Evolutionary conservation across 2,113 vertebrate genomes (phyloP), one percentile per base, ranked within the genome.

Genomic region (Micronycteris hirsuta): DNA sequence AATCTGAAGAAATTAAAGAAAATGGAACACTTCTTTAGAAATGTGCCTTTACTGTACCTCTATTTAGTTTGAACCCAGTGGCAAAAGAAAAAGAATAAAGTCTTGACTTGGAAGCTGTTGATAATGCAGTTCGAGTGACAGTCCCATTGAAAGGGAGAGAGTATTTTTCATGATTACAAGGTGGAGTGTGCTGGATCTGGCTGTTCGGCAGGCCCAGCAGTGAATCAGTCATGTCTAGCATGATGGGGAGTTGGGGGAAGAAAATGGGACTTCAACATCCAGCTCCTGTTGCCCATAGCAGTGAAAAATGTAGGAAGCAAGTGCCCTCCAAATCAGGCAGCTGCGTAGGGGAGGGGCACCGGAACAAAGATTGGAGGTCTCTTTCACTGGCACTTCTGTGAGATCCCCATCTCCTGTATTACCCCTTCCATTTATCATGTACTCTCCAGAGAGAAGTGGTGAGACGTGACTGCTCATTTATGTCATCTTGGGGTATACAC

Each of bases 1-100:
- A 92, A 92, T 92, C 95, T 86, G 58, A 94, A 92, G 88, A 94
- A 93, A 94, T 94, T 85, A 95, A 95, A 97, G 89, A 77, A 94
- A 95, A 96, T 86, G 56, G 87, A 88, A 73, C 41, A 5, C 19
- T 71, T 61, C 58, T 90, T 84, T 78, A 81, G 47, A 96, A 90
- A 96, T 45, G 22, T 78, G 65, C 47, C 52, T 95, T 94, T 54
- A 20, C 26, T 2, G 4, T 28, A 61, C 80, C 76, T 78, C 61
- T 94, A 74, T 74, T 80, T 68, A 68, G 41, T 83, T 86, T 74
- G 76, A 93, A 88, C 70, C 47, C 47, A 63, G 54, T 45, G 56
- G 81, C 68, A 89, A 86, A 73, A 92, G 73, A 65, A 61, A 84
- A 95, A 88, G 77, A 95, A 96, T 77, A 68, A 84, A 95, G 77